These are phyloP conservation scores for Alviniconcha strummeri DNA, from an alignment of 2,888 invertebrate genomes.

Conservation along the genomic window DNA sequence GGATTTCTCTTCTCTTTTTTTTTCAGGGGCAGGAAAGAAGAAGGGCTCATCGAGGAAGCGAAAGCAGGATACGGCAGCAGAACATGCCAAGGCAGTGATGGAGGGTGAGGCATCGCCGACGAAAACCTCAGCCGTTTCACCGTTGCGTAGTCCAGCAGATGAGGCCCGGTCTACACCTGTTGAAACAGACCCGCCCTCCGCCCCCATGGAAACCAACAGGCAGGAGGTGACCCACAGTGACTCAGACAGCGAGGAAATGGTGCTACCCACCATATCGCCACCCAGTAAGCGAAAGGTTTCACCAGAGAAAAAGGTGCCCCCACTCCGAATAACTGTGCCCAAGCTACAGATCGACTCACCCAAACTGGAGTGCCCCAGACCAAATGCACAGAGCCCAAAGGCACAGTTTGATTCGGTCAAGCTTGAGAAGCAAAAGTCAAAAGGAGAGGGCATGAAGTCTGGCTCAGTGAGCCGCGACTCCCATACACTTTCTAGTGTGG, in stretches of 20 bases:
- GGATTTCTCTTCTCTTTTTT: too few species aligned
- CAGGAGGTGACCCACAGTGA: not conserved
- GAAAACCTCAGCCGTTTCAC: not conserved
- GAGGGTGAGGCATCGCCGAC: conserved; percentile 14
- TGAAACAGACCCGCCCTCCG: not conserved
- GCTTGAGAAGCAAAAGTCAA: conserved; percentile 8
- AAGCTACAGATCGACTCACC: not conserved
- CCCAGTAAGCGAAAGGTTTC: not conserved
- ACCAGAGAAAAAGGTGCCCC: conserved; percentile 25
- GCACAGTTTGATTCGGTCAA: not conserved
- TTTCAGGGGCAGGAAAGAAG: conserved; percentile 13
- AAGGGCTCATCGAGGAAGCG: conserved; percentile 15
- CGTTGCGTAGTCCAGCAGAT: not conserved
- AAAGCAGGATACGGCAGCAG: conserved; percentile 24
- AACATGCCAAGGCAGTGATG: not conserved
- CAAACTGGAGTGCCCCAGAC: conserved; percentile 1
- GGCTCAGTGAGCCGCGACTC: not conserved
- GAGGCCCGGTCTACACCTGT: not conserved
- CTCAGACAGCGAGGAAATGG: not conserved
- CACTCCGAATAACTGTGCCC: conserved; percentile 13
- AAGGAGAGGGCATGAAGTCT: conserved; percentile 9
- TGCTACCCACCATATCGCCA: not conserved
- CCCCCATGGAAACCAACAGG: not conserved
- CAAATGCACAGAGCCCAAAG: not conserved
- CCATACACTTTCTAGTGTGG: not conserved